Percentiles rank a stretch among this genome's conserved stretches.
These are phyloP conservation scores for Xenopus borealis DNA, from an alignment of 2,113 vertebrate genomes.

Conservation along the genomic window DNA sequence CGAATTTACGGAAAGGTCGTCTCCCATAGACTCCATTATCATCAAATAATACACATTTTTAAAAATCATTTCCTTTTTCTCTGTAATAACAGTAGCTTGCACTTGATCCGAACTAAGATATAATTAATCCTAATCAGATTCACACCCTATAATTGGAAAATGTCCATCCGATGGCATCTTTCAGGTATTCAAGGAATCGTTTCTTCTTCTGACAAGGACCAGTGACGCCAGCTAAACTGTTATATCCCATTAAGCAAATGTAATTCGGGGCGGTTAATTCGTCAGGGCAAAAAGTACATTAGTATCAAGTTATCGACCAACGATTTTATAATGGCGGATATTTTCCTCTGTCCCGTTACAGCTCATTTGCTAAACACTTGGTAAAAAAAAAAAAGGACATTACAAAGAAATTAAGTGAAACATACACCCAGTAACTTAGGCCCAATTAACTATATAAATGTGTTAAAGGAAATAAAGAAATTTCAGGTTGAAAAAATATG, in stretches of 20 bases:
- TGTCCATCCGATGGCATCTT: conserved; percentile 19
- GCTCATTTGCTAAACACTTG: not conserved
- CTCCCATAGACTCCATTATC: no score
- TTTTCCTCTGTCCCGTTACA: conserved; percentile 16
- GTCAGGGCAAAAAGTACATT: conserved; percentile 32
- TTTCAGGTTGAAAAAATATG: no score
- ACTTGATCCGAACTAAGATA: no score
- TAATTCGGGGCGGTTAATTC: conserved; percentile 38
- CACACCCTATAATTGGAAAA: not conserved
- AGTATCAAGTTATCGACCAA: conserved; percentile 34
- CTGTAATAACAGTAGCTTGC: no score
- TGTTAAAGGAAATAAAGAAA: no score
- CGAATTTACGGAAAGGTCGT: no score
- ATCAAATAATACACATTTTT: no score
- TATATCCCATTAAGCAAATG: conserved; percentile 42
- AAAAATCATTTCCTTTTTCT: no score
- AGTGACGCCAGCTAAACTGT: conserved; percentile 17
- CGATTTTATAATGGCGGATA: conserved; percentile 21
- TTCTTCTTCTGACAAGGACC: not conserved
- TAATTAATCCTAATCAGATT: not conserved
- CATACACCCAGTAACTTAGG: no score
- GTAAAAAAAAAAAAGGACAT: not conserved
- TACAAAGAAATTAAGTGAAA: not conserved
- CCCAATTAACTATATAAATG: no score
- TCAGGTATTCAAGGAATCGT: conserved; percentile 25